These are phyloP conservation scores for honey bee (Apis mellifera) DNA, from an alignment of 1,140 invertebrate genomes.

Conservation along the genomic window Amel_HAv3.1 CM009941.2:12152001-12152500, in stretches of 20 bases:
- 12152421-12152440: conserved; percentile 1
- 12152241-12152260: not conserved
- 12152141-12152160: not conserved
- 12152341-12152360: conserved; percentile 36
- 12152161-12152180: conserved; percentile 31
- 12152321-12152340: not conserved
- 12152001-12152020: not conserved
- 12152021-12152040: not conserved
- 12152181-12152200: conserved; percentile 24
- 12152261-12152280: conserved; percentile 15
- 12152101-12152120: not conserved
- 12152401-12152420: conserved; percentile 58
- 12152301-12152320: not conserved
- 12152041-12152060: too few relatives aligned
- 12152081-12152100: not conserved
- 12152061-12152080: too few relatives aligned
- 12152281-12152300: not conserved
- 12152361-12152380: conserved; percentile 41
- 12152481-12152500: not conserved
- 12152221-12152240: conserved; percentile 49
- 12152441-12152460: conserved; percentile 9
- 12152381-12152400: conserved; percentile 28
- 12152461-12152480: not conserved
- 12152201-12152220: conserved; percentile 19
- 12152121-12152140: not conserved